Percentiles rank a stretch among this genome's conserved stretches.
Conservation (phyloP, 2,797 vertebrate species). For the Valencia hispanica region DNA sequence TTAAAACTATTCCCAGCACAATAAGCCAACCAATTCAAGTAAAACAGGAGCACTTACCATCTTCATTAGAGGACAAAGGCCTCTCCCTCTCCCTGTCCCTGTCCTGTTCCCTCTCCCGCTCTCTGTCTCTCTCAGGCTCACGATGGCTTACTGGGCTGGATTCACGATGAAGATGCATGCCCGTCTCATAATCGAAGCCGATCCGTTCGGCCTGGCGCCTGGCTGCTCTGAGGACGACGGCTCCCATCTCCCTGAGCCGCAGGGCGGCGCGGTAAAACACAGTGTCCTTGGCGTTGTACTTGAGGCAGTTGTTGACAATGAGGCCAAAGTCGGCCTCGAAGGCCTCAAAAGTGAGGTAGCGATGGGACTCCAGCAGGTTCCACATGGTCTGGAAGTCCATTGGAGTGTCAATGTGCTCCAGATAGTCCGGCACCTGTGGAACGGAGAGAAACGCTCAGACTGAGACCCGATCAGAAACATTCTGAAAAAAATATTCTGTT, state of each 20-base stretch:
- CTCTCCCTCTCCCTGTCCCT: slow-evolving; percentile 67
- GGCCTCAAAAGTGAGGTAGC: slow-evolving; percentile 95
- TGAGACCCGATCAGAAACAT: not conserved
- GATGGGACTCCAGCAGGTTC: slow-evolving; percentile 93
- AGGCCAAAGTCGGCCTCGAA: slow-evolving; percentile 98
- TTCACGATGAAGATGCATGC: slow-evolving; percentile 91
- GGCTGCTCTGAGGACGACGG: slow-evolving; percentile 88
- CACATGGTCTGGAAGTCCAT: slow-evolving; percentile 99
- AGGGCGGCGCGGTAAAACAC: slow-evolving; percentile 97
- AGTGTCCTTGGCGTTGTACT: slow-evolving; percentile 99
- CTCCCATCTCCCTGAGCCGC: slow-evolving; percentile 92
- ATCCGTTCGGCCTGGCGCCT: slow-evolving; percentile 95
- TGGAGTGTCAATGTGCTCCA: slow-evolving; percentile 98
- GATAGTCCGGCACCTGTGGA: slow-evolving; percentile 93
- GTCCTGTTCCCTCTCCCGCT: slow-evolving; percentile 59
- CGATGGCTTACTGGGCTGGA: slow-evolving; percentile 85
- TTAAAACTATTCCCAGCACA: not conserved
- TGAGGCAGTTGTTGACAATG: slow-evolving; percentile 98
- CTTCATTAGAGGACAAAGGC: slow-evolving; percentile 77
- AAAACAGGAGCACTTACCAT: slow-evolving; percentile 68
- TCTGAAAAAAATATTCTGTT: not conserved
- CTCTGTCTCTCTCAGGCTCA: slow-evolving; percentile 83
- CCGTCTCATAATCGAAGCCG: slow-evolving; percentile 95
- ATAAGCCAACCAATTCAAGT: not conserved
- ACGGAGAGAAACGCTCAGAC: not conserved